Evolutionary conservation across 2,113 vertebrate species (phyloP).

Genomic region (Empidonax traillii): DNA sequence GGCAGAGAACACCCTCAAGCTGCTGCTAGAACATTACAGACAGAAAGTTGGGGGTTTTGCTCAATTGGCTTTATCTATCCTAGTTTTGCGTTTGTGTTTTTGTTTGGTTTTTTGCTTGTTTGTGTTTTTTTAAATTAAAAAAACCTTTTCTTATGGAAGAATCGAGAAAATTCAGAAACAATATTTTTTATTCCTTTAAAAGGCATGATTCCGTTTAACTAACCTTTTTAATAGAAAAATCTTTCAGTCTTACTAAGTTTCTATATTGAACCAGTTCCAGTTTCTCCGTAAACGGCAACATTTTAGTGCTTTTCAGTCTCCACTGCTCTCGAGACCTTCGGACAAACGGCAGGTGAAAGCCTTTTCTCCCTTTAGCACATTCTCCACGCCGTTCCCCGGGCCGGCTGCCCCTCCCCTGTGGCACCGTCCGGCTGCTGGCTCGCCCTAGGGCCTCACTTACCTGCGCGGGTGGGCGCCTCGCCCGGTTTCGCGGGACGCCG

Average conservation of each 20-base stretch:
- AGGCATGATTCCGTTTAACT: background rate
- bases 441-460: background rate
- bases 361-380: background rate
- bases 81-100: background rate
- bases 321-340: background rate
- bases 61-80: background rate
- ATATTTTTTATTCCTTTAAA: background rate
- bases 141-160: background rate
- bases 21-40: background rate
- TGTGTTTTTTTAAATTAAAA: background rate
- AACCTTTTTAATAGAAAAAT: background rate
- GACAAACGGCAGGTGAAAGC: background rate
- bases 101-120: no score
- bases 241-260: background rate
- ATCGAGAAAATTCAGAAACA: background rate
- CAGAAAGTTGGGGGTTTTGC: background rate
- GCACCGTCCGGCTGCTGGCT: rapidly evolving
- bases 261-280: background rate
- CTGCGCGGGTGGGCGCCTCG: background rate
- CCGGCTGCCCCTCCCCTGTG: background rate
- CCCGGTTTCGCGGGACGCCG: background rate
- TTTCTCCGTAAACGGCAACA: background rate
- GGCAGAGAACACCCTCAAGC: background rate
- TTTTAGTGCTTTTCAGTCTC: background rate
- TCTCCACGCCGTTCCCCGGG: rapidly evolving